Percentiles rank a stretch among this genome's conserved stretches.
These are phyloP conservation scores for Monopterus albus DNA, from an alignment of 2,113 vertebrate species.

Conservation along the genomic window DNA sequence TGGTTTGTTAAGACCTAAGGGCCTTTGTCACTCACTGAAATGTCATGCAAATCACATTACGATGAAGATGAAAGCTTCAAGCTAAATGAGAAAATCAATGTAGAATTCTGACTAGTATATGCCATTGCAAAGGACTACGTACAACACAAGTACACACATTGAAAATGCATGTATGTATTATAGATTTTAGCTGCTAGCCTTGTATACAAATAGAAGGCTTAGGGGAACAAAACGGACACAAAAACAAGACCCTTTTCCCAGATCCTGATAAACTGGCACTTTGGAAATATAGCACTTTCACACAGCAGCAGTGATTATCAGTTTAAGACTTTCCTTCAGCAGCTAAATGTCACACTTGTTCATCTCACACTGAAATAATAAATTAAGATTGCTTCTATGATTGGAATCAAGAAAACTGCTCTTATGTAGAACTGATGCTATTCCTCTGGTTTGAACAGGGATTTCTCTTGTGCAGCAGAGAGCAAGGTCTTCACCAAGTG, in stretches of 20 bases:
- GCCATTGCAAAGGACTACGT: not conserved
- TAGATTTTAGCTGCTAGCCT: not conserved
- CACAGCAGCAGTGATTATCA: not conserved
- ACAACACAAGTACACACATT: not conserved
- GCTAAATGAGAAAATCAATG: not conserved
- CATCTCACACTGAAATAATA: slow-evolving; percentile 20
- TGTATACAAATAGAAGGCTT: not conserved
- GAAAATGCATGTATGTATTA: not conserved
- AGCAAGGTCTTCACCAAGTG: slow-evolving; percentile 57
- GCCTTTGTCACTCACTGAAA: not conserved
- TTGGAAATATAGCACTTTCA: not conserved
- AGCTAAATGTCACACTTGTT: slow-evolving; percentile 26
- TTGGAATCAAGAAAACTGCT: slow-evolving; percentile 16
- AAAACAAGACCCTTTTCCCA: not conserved
- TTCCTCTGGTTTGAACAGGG: slow-evolving; percentile 43
- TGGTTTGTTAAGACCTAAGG: not conserved
- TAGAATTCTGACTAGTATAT: not conserved
- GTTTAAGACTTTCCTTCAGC: not conserved
- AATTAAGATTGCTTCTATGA: slow-evolving; percentile 25
- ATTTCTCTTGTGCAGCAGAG: slow-evolving; percentile 69
- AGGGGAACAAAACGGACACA: not conserved
- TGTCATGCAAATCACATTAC: slow-evolving; percentile 4
- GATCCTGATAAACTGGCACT: slow-evolving; percentile 12
- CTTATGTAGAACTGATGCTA: slow-evolving; percentile 1
- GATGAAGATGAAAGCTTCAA: not conserved